Base-by-base conservation (phyloP, 2,113 vertebrate genomes). In the Sigmodon hispidus region DNA sequence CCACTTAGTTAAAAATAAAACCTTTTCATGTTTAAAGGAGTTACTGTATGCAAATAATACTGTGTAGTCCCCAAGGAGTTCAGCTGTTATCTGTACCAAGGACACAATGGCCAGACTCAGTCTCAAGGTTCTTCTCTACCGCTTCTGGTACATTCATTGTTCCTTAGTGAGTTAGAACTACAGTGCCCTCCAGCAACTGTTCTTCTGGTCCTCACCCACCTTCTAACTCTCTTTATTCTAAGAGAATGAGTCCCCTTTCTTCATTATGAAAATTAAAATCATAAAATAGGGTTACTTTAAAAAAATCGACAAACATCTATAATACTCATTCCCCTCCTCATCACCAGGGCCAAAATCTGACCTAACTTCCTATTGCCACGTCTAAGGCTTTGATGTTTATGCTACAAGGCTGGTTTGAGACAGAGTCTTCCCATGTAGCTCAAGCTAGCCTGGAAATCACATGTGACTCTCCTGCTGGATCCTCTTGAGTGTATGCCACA, bases 1-100 rank as follows among this genome's bases (percentile, higher is more conserved):
- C 85, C 93, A 85, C 72, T 93, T 40, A 70, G 65, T 57, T 87
- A 65, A 63, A 61, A 69, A 93, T 52, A 86, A 86, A 86, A 79
- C 17, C 12, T 48, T 48, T 55, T 90, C 16, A 48, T 50, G 94
- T 77, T n/a, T 26, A 89, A 95, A 43, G 57, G 40, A 43, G 31
- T 26, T 63, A 85, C 1, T 86, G 67, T 63, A 16, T 15, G 19
- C 3, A 40, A 36, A 26, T 50, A 34, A 34, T 63, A 45, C 48
- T 40, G 1, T 48, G 52, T 29, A 31, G 67, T 40, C 10, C 57
- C 19, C 13, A 8, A 24, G 45, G 7, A 67, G 26, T 75, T 45
- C 67, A 92, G 0, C n/a, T 69, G 73, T 55, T 89, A 31, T 61
- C 63, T 36, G n/a, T 31, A 63, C 36, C 17, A 13, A 55, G n/a